Evolutionary conservation across 2,113 vertebrate genomes (phyloP), one percentile per base, ranked within the genome.

Genomic region (Regulus satrapa): DNA sequence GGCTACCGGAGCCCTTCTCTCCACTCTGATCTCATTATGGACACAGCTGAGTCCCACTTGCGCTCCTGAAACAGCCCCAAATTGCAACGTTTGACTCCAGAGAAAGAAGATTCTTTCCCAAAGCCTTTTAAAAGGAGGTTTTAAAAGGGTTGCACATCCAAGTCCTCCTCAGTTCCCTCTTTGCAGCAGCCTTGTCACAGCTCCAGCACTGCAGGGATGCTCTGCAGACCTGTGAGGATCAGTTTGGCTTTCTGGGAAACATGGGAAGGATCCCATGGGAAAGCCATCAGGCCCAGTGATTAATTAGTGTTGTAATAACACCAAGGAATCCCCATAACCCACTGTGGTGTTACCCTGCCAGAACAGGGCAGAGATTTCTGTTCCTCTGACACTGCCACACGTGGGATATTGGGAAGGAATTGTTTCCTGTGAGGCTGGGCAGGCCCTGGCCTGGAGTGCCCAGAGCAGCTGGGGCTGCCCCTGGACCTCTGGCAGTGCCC

Each of bases 211-310:
- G 32, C 19, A 12, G 36, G 85, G 36, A 66, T 5, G 18, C 55
- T 81, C 15, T 21, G 18, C 32, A 78, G 16, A 41, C 29, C 59
- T 0, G 0, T 0, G 12, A 25, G 32, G 38, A 26, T 52, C 52
- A 24, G 18, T 19, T 38, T 52, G 43, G 18, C 55, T 48, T 74
- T 63, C 40, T 77, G 62, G 25, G n/a, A 18, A 76, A 31, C 1
- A 1, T 5, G 2, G 28, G 32, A 51, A 69, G 31, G 12, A 14
- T 45, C 51, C 69, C 69, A 64, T 3, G 5, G 12, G 62, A 86
- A 41, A 45, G 36, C 25, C 48, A 12, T 21, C 45, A 71, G 16
- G 66, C 23, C 26, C 31, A 1, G 10, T 48, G 51, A 56, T 81
- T 40, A 28, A 29, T 58, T 63, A 74, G 38, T 2, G 1, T 17